phyloP scores from a whole-genome alignment of 1,140 invertebrate species.

The Pseudobourletiella spinata region DNA sequence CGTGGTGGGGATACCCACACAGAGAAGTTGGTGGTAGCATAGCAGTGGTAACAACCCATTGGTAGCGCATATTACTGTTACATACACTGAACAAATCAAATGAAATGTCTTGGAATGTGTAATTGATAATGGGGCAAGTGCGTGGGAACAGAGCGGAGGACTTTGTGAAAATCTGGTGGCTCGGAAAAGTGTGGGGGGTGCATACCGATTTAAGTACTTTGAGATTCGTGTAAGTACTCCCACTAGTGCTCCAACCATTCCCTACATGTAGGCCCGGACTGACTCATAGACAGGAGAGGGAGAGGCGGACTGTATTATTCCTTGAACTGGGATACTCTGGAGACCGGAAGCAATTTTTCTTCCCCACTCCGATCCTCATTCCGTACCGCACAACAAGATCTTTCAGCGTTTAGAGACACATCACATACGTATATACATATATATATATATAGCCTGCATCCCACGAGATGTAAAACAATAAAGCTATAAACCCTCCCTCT shows the following conservation, averaged over 20 bases:
- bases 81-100: neutral
- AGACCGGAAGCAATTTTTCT: conserved; percentile 7
- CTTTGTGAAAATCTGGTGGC: neutral
- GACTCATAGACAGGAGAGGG: neutral
- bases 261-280: too few relatives aligned
- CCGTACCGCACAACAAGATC: neutral
- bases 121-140: neutral
- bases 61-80: neutral
- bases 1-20: too few relatives aligned
- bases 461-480: neutral
- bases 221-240: neutral
- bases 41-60: too few relatives aligned
- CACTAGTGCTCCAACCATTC: too few relatives aligned
- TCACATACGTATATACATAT: too few relatives aligned
- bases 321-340: neutral
- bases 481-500: neutral
- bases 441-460: too few relatives aligned
- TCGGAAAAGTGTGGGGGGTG: neutral
- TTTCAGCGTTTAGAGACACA: too few relatives aligned
- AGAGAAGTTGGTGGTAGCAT: too few relatives aligned
- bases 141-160: conserved; percentile 1
- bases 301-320: neutral
- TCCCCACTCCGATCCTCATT: neutral
- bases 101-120: neutral
- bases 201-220: neutral